A percentile compares a stretch with the other conserved stretches of the same genome.
phyloP scores from a whole-genome alignment of 1,140 invertebrate genomes.

The Drosophila ironensis region DNA sequence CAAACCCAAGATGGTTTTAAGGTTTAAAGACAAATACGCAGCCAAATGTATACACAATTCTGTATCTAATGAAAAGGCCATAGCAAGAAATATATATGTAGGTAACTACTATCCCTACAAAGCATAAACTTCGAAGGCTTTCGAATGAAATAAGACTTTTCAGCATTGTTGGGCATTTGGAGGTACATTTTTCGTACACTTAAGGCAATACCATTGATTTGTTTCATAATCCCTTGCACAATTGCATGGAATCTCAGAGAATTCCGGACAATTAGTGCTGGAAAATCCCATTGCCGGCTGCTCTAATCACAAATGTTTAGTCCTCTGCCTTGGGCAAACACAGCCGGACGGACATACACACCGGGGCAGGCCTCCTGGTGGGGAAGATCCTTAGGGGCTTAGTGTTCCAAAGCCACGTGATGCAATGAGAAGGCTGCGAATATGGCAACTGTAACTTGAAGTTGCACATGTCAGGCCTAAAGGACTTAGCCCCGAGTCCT shows the following conservation, averaged over 20 bases:
- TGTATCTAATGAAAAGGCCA: too few relatives aligned
- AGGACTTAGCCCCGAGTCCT: conserved; percentile 22
- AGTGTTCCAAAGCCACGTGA: conserved; percentile 45
- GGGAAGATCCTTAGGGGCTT: conserved; percentile 53
- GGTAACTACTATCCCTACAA: too few relatives aligned
- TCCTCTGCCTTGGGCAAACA: conserved; percentile 18
- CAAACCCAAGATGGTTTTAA: too few relatives aligned
- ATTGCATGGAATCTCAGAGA: conserved; percentile 11
- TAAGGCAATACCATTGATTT: conserved; percentile 52
- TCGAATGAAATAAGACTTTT: neutral
- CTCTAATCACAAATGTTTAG: conserved; percentile 54
- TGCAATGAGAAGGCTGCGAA: conserved; percentile 45
- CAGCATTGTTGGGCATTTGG: too few relatives aligned
- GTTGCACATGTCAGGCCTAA: conserved; percentile 55
- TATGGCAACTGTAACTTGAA: conserved; percentile 62
- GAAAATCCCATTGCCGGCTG: conserved; percentile 42
- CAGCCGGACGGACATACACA: too few relatives aligned
- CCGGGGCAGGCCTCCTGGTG: conserved; percentile 10
- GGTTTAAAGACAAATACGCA: too few relatives aligned
- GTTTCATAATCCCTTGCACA: neutral
- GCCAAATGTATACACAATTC: too few relatives aligned
- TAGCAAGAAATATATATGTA: too few relatives aligned
- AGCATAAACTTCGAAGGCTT: too few relatives aligned
- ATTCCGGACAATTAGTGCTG: conserved; percentile 50
- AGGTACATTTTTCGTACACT: too few relatives aligned